Conservation (phyloP, 2,113 vertebrate genomes). For the Clarias magur region DNA sequence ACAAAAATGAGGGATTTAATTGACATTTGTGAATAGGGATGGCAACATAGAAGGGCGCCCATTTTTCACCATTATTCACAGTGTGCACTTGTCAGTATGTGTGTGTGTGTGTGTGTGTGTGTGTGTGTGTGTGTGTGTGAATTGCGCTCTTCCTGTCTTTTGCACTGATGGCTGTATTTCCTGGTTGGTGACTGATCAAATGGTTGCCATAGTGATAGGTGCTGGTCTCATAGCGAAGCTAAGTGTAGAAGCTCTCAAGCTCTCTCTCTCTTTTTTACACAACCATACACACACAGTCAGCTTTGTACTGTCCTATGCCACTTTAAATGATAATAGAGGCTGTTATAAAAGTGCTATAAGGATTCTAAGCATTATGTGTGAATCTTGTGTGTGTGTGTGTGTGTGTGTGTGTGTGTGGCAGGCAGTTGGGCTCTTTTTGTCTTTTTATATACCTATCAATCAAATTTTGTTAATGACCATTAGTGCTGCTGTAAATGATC, state of each 20-base stretch:
- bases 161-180: constrained; percentile 35
- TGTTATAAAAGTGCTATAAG: not conserved
- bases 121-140: constrained; percentile 11
- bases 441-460: not conserved
- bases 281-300: constrained; percentile 23
- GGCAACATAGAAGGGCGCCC: not conserved
- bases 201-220: constrained; percentile 55
- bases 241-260: constrained; percentile 33
- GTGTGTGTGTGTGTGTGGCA: not conserved
- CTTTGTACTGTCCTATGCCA: constrained; percentile 27
- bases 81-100: not conserved
- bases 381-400: not conserved
- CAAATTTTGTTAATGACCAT: not conserved
- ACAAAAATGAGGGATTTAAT: not conserved
- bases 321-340: not conserved
- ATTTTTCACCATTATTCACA: not conserved
- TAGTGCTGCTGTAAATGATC: not conserved
- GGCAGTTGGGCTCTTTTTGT: not conserved
- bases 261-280: constrained; percentile 12
- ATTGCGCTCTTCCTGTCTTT: constrained; percentile 31
- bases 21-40: not conserved
- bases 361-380: not conserved
- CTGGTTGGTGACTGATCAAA: constrained; percentile 48
- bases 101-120: not conserved
- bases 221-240: constrained; percentile 28